Percentiles rank a stretch among this genome's conserved stretches.
phyloP scores from a whole-genome alignment of 2,113 vertebrate species.

The Theropithecus gelada region DNA sequence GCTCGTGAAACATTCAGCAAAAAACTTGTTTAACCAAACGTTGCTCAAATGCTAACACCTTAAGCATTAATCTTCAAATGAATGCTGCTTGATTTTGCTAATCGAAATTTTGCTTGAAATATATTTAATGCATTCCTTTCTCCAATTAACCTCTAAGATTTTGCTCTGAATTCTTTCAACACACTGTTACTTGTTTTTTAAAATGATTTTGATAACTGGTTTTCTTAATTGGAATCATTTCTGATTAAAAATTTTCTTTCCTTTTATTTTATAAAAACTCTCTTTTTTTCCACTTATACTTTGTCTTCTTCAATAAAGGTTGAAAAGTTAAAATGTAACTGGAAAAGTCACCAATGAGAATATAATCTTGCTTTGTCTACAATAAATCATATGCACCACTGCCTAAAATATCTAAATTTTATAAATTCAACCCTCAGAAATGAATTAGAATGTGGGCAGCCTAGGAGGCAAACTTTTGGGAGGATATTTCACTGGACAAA shows the following conservation, averaged over 20 bases:
- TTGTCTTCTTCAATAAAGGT: constrained; percentile 41
- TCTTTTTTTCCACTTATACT: background rate
- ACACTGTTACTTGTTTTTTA: constrained; percentile 54
- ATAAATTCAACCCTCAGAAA: background rate
- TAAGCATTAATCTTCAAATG: constrained; percentile 81
- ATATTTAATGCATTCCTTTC: constrained; percentile 74
- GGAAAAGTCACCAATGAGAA: constrained; percentile 79
- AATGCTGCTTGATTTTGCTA: constrained; percentile 82
- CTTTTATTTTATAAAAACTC: constrained; percentile 33
- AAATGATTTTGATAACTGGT: constrained; percentile 67
- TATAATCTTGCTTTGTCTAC: constrained; percentile 14
- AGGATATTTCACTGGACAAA: constrained; percentile 17
- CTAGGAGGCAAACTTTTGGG: background rate
- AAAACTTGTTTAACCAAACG: constrained; percentile 74
- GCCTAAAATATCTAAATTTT: constrained; percentile 33
- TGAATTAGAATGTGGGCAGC: background rate
- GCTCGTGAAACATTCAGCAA: constrained; percentile 80
- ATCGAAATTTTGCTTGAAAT: constrained; percentile 82
- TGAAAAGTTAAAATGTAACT: constrained; percentile 42
- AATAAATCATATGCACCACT: constrained; percentile 5
- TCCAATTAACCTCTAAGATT: constrained; percentile 78
- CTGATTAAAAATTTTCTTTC: constrained; percentile 62
- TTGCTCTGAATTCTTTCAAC: constrained; percentile 78
- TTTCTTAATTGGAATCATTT: constrained; percentile 70
- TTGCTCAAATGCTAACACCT: constrained; percentile 84